Percentiles rank a stretch among this genome's conserved stretches.
phyloP scores from a whole-genome alignment of 1,140 invertebrate species.

The Pentalonia nigronervosa region DNA sequence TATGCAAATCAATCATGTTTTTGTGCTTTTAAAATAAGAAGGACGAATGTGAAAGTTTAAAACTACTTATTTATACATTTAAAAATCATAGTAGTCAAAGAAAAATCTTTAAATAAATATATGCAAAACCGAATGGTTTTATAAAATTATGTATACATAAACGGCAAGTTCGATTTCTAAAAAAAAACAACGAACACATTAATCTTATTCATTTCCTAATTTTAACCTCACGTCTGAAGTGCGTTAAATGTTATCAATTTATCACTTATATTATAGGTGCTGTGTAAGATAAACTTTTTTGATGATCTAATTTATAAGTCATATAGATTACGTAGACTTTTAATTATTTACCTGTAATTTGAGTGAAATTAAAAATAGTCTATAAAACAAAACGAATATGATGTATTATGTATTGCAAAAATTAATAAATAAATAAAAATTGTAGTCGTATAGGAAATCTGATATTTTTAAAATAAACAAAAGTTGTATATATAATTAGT shows the following conservation, averaged over 20 bases:
- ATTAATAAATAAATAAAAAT: slow-evolving; percentile 3
- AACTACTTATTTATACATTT: not conserved
- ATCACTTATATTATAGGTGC: not conserved
- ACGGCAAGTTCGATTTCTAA: not conserved
- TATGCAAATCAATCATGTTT: not conserved
- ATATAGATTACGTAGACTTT: not conserved
- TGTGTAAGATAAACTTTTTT: not conserved
- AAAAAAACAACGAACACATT: not conserved
- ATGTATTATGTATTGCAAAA: not conserved
- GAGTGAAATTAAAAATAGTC: not conserved
- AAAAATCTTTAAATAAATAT: not conserved
- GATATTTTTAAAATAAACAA: not conserved
- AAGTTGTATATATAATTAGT: not conserved
- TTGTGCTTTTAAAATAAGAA: not conserved
- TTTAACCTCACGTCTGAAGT: not conserved
- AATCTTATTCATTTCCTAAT: not conserved
- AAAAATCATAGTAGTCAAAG: not conserved
- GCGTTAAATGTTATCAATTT: no score
- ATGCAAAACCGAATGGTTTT: no score
- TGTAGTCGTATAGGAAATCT: not conserved
- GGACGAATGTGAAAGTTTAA: not conserved
- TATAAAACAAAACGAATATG: not conserved
- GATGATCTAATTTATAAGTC: not conserved
- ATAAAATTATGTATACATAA: not conserved
- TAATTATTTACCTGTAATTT: not conserved